phyloP scores from a whole-genome alignment of 2,888 invertebrate species.

The Cheilosia impressa region DNA sequence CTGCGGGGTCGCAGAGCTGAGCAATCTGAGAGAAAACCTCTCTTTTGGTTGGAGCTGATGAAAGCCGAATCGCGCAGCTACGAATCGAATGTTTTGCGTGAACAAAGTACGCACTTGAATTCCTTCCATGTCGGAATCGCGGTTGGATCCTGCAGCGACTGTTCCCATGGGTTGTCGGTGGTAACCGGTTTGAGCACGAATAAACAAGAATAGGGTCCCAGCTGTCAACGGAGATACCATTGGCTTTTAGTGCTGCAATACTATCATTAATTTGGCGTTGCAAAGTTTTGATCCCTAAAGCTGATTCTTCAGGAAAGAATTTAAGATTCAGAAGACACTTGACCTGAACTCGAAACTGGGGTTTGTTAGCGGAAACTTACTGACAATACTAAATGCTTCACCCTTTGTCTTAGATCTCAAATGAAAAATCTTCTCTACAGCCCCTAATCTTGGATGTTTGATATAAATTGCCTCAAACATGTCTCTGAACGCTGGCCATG shows the following conservation, averaged over 20 bases:
- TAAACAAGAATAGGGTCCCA: constrained; percentile 10
- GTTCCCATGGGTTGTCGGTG: neutral
- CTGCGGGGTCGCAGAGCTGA: neutral
- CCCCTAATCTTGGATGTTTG: neutral
- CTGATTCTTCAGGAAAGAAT: neutral
- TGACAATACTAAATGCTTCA: neutral
- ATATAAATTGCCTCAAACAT: constrained; percentile 9
- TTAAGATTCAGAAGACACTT: neutral
- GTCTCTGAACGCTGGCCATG: constrained; percentile 1
- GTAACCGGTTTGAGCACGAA: neutral
- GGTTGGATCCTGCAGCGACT: neutral
- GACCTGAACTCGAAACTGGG: neutral
- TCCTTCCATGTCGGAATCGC: neutral
- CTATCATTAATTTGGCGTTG: neutral
- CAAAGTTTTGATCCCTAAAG: neutral
- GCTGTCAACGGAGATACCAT: neutral
- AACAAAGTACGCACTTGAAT: no score
- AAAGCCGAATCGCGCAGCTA: neutral
- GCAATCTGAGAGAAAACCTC: constrained; percentile 3
- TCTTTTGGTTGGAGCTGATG: neutral
- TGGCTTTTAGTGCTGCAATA: neutral
- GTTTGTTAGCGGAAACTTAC: neutral
- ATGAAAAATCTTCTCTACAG: neutral
- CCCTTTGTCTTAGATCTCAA: neutral
- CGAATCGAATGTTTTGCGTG: no score